Percentiles rank a stretch among this genome's conserved stretches.
These are phyloP conservation scores for Drosophila kurseongensis DNA, from an alignment of 1,140 invertebrate genomes.

Conservation along the genomic window DNA sequence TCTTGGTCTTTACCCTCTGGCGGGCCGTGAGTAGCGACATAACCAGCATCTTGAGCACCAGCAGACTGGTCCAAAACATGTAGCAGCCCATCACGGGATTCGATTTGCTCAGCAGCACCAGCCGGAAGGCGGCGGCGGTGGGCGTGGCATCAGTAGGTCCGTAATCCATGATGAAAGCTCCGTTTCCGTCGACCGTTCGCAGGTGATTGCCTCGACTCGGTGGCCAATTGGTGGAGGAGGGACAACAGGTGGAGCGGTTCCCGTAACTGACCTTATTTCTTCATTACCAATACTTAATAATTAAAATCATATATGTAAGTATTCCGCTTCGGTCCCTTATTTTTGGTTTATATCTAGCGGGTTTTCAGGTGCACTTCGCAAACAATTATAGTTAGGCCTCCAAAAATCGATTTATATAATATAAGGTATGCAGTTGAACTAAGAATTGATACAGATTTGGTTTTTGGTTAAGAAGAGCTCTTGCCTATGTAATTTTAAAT, in stretches of 20 bases:
- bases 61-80: conserved; percentile 85
- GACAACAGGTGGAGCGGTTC: conserved; percentile 24
- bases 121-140: conserved; percentile 6
- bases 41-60: conserved; percentile 85
- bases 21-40: conserved; percentile 85
- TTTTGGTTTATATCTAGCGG: background rate
- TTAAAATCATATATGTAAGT: background rate
- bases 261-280: conserved; percentile 18
- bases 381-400: background rate
- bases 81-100: conserved; percentile 85
- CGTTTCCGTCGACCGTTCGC: background rate
- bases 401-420: background rate
- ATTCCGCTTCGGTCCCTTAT: too few species aligned
- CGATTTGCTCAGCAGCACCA: conserved; percentile 50
- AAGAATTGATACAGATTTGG: background rate
- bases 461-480: background rate
- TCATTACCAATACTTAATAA: conserved; percentile 4
- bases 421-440: background rate
- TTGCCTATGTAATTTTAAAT: too few species aligned
- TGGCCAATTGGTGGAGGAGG: background rate
- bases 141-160: conserved; percentile 1
- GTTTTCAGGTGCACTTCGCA: background rate
- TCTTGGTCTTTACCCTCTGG: conserved; percentile 84
- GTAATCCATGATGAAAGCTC: conserved; percentile 2
- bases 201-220: background rate